These are phyloP conservation scores for Himalopsyche kuldschensis DNA, from an alignment of 2,888 invertebrate species.

Conservation along the genomic window DNA sequence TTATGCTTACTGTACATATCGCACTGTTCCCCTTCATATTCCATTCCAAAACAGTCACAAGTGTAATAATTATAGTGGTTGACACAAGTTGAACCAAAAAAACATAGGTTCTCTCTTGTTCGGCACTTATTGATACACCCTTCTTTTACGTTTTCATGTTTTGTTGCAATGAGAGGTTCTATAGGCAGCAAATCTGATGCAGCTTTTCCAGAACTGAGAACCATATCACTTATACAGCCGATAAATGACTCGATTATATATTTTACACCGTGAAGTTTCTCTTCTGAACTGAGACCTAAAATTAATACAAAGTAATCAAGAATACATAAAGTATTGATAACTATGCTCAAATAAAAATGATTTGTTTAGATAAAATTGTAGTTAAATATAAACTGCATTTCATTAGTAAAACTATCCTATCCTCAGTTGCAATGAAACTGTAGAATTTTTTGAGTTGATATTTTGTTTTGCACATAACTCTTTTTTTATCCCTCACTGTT, in stretches of 20 bases:
- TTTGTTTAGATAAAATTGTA: too few relatives aligned
- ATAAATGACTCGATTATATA: slow-evolving; percentile 92
- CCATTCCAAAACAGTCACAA: slow-evolving; percentile 91
- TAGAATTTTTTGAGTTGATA: too few relatives aligned
- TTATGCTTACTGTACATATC: slow-evolving; percentile 81
- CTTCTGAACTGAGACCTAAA: slow-evolving; percentile 82
- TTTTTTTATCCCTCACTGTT: too few relatives aligned
- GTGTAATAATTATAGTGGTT: slow-evolving; percentile 88
- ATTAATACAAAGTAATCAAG: not conserved
- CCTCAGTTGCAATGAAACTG: too few relatives aligned
- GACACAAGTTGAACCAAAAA: slow-evolving; percentile 84
- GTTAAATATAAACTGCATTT: too few relatives aligned
- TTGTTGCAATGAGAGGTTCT: slow-evolving; percentile 80
- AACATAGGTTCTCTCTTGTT: slow-evolving; percentile 82
- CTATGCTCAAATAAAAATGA: too few relatives aligned
- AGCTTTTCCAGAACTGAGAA: slow-evolving; percentile 82
- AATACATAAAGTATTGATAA: too few relatives aligned
- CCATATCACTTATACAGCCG: slow-evolving; percentile 87
- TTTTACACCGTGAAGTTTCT: slow-evolving; percentile 85
- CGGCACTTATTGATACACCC: slow-evolving; percentile 85
- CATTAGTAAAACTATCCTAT: too few relatives aligned
- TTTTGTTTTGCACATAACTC: too few relatives aligned
- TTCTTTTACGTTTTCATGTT: slow-evolving; percentile 87
- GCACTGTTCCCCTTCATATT: slow-evolving; percentile 89
- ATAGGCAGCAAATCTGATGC: slow-evolving; percentile 81